These are phyloP conservation scores for Apoda limacodes DNA, from an alignment of 2,888 invertebrate genomes.

Conservation along the genomic window DNA sequence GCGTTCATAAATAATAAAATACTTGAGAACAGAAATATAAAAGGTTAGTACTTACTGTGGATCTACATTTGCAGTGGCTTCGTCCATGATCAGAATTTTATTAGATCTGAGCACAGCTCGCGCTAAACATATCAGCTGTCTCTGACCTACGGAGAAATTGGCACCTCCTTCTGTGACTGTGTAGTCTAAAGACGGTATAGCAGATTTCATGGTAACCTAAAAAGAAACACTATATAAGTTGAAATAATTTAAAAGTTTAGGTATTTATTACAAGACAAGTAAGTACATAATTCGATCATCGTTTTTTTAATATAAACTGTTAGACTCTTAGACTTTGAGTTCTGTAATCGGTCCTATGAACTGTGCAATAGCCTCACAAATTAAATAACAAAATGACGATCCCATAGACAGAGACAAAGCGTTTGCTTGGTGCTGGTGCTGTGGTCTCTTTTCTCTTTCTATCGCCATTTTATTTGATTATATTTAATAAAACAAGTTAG, in stretches of 20 bases:
- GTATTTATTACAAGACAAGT: conserved; percentile 5
- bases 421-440: too few species aligned
- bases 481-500: too few species aligned
- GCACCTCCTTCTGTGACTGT: conserved; percentile 80
- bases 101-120: conserved; percentile 88
- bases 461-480: too few species aligned
- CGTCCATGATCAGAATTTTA: conserved; percentile 88
- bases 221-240: conserved; percentile 26
- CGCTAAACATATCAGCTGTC: conserved; percentile 90
- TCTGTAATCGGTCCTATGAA: too few species aligned
- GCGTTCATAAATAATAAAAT: too few species aligned
- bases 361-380: too few species aligned
- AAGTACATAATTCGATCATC: too few species aligned
- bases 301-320: not conserved
- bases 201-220: conserved; percentile 80
- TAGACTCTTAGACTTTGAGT: not conserved
- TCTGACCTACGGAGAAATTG: conserved; percentile 91
- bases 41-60: conserved; percentile 68
- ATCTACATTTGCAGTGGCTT: conserved; percentile 95
- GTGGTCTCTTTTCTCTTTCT: too few species aligned
- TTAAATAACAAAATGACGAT: not conserved
- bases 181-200: conserved; percentile 73
- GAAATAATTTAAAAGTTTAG: conserved; percentile 31
- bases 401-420: not conserved
- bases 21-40: too few species aligned